These are phyloP conservation scores for Campoletis raptor DNA, from an alignment of 2,888 invertebrate species.

Conservation along the genomic window DNA sequence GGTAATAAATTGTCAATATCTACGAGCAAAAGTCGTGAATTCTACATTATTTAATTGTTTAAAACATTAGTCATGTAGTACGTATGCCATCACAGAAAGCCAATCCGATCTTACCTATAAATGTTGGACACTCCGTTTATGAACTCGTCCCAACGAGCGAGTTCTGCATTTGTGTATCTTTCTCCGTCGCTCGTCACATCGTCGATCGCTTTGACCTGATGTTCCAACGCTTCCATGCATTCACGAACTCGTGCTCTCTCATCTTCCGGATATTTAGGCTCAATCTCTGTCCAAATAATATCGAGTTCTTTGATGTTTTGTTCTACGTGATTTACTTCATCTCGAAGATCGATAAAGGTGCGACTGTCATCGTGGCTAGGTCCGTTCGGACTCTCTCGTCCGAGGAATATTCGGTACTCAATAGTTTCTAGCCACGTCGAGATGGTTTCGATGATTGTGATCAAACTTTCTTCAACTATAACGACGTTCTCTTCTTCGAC, in stretches of 20 bases:
- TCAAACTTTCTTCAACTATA: constrained; percentile 89
- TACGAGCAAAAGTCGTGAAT: too few species aligned
- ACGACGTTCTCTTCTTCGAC: constrained; percentile 86
- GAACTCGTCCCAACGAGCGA: constrained; percentile 91
- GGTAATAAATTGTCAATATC: not conserved
- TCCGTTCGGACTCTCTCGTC: constrained; percentile 78
- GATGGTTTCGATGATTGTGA: constrained; percentile 92
- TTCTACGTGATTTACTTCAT: constrained; percentile 89
- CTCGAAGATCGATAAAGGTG: constrained; percentile 87
- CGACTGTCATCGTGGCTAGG: constrained; percentile 75
- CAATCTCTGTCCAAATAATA: constrained; percentile 85
- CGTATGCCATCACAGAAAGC: constrained; percentile 80
- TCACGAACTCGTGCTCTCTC: constrained; percentile 86
- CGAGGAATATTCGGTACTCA: constrained; percentile 91
- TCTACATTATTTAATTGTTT: not conserved
- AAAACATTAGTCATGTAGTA: not conserved
- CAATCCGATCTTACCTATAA: constrained; percentile 81
- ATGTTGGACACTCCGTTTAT: constrained; percentile 88
- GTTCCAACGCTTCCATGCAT: constrained; percentile 87
- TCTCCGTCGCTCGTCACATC: constrained; percentile 88
- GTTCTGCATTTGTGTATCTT: constrained; percentile 86
- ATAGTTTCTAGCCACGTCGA: constrained; percentile 94
- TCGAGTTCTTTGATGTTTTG: constrained; percentile 89
- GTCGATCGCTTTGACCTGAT: constrained; percentile 90
- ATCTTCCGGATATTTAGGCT: constrained; percentile 80